Evolutionary conservation across 2,888 invertebrate species (phyloP), one percentile per base, ranked within the genome.

Genomic region (Tetanocera ferruginea): DNA sequence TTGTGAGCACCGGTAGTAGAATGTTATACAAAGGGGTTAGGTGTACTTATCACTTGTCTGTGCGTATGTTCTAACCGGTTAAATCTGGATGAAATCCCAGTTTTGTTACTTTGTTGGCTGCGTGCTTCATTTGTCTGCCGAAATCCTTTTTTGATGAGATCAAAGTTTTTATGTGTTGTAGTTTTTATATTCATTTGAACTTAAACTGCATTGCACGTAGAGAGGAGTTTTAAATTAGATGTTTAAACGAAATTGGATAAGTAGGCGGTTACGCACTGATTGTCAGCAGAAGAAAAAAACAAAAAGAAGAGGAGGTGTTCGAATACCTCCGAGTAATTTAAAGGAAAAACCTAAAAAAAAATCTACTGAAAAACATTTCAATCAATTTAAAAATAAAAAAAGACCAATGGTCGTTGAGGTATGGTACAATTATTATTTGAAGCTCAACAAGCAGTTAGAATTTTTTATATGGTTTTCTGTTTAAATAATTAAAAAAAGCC

Each of bases 101-200:
- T 17, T 37, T 31, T 31, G 64, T n/a, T 51, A 49, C 19, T 75
- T 51, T 64, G 34, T 52, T 51, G 66, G 14, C 64, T 64, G 31
- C 23, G 43, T 11, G 64, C 49, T 66, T 74, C 74, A 75, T 75
- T 75, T 75, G 52, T 52, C 66, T 43, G 34, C 19, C 19, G 2
- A 75, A 75, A 75, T 67, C 55, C 75, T 52, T 49, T 67, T 75
- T 75, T 75, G 66, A 75, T 75, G 75, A 67, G 66, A 34, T 66
- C 55, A 66, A 37, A 62, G 55, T 52, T 75, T 75, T 66, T 67
- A 49, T 62, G 73, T 51, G 25, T 23, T 34, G 31, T 5, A 28
- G 14, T 70, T 57, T 37, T 72, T 72, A 19, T 14, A 11, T 37
- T 19, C 23, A 25, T 49, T 69, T 49, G 57, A 19, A 57, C 25